phyloP scores from a whole-genome alignment of 2,888 invertebrate species.

The Philaethria dido region DNA sequence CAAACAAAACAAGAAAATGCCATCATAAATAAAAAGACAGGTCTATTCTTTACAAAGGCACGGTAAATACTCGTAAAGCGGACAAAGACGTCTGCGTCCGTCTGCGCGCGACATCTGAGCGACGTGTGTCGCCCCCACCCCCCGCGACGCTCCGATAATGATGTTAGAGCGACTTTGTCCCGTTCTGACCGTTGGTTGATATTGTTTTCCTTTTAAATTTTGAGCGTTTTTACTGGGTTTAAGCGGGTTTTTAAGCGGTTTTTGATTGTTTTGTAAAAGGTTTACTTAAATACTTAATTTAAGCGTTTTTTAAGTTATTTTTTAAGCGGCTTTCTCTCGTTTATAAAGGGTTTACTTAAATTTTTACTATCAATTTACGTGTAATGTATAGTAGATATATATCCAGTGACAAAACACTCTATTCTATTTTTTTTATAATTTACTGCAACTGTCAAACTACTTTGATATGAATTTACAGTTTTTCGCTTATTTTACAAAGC shows the following conservation, averaged over 20 bases:
- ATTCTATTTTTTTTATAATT: no score
- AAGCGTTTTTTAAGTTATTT: no score
- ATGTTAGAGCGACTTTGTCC: slow-evolving; percentile 78
- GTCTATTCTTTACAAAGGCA: slow-evolving; percentile 67
- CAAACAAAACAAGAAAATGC: slow-evolving; percentile 27
- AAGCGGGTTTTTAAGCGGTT: neutral
- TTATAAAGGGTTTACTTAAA: no score
- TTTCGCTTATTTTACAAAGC: neutral
- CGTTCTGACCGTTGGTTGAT: slow-evolving; percentile 66
- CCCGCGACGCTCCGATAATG: slow-evolving; percentile 68
- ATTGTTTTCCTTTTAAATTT: slow-evolving; percentile 34
- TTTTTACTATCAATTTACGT: no score
- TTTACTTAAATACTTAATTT: no score
- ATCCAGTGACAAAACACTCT: no score
- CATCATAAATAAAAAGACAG: slow-evolving; percentile 54
- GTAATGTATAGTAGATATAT: no score
- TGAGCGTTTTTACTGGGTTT: neutral
- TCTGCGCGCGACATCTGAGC: slow-evolving; percentile 82
- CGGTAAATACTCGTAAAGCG: slow-evolving; percentile 72
- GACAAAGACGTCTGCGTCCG: slow-evolving; percentile 84
- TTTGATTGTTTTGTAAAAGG: no score
- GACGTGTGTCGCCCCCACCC: slow-evolving; percentile 74
- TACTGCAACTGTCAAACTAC: neutral
- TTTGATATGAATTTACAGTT: neutral
- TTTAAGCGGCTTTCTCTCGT: no score